These are phyloP conservation scores for Muscicapa striata DNA, from an alignment of 2,797 vertebrate genomes.

Conservation along the genomic window DNA sequence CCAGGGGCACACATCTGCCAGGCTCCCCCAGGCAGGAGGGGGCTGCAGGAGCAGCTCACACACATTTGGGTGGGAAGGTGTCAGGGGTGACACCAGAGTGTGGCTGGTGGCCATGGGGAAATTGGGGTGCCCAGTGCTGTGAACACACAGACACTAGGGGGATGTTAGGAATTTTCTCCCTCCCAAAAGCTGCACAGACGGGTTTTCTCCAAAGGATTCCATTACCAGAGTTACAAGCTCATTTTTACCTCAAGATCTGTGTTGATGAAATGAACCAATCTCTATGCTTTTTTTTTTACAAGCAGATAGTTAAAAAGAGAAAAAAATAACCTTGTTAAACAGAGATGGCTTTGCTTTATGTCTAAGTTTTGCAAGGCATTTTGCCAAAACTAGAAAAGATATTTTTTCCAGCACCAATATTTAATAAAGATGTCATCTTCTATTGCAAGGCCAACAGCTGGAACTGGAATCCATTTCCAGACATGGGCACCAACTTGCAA, in stretches of 20 bases:
- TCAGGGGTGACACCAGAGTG: rapidly evolving
- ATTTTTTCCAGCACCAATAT: not conserved
- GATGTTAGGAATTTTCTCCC: not conserved
- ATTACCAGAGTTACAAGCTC: not conserved
- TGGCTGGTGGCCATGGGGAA: not conserved
- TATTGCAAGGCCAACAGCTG: not conserved
- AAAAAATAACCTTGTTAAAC: not conserved
- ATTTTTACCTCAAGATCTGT: not conserved
- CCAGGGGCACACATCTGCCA: not conserved
- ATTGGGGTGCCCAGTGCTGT: not conserved
- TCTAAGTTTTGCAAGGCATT: not conserved
- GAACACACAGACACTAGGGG: not conserved
- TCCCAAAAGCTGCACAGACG: not conserved
- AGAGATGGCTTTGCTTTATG: not conserved
- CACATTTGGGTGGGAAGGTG: not conserved
- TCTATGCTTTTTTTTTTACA: not conserved
- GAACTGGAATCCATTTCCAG: not conserved
- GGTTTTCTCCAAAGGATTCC: not conserved
- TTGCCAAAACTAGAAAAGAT: not conserved
- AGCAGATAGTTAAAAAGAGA: not conserved
- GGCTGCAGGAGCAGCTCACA: rapidly evolving
- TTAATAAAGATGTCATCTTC: not conserved
- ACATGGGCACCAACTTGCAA: not conserved
- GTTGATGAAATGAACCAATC: not conserved
- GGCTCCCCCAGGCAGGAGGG: not conserved